phyloP scores from a whole-genome alignment of 2,888 invertebrate species.

The Icerya purchasi region DNA sequence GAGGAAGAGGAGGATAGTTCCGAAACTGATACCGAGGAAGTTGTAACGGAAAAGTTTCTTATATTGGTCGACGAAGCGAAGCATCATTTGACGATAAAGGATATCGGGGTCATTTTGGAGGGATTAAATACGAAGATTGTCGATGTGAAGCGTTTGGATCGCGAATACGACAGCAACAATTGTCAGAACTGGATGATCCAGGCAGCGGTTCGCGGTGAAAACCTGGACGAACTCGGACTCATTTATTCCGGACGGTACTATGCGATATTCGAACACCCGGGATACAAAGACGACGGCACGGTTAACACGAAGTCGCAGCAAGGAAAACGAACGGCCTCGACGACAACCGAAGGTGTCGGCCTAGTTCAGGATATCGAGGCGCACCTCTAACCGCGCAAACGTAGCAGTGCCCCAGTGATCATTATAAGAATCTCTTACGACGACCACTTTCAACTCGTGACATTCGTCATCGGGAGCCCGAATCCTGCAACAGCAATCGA shows the following conservation, averaged over 20 bases:
- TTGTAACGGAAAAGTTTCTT: slow-evolving; percentile 75
- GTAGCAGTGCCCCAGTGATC: no score
- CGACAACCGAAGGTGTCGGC: slow-evolving; percentile 9
- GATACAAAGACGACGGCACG: slow-evolving; percentile 74
- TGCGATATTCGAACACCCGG: slow-evolving; percentile 84
- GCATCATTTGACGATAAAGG: slow-evolving; percentile 77
- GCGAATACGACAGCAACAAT: slow-evolving; percentile 80
- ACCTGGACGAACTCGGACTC: slow-evolving; percentile 71
- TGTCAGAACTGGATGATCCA: slow-evolving; percentile 94
- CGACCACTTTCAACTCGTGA: no score
- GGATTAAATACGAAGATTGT: slow-evolving; percentile 78
- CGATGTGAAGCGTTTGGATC: slow-evolving; percentile 75
- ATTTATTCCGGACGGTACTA: slow-evolving; percentile 91
- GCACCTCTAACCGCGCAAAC: no score
- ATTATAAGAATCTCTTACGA: no score
- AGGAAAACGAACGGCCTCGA: neutral
- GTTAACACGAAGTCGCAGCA: slow-evolving; percentile 21
- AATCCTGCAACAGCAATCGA: no score
- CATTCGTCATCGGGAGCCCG: no score
- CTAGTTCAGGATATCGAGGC: slow-evolving; percentile 12
- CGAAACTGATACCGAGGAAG: slow-evolving; percentile 71
- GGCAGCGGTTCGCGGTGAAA: slow-evolving; percentile 79
- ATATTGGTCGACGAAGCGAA: slow-evolving; percentile 84
- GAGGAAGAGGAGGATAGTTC: slow-evolving; percentile 33
- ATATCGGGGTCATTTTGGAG: slow-evolving; percentile 84